These are phyloP conservation scores for Pipistrellus pipistrellus DNA, from an alignment of 2,797 vertebrate genomes.

Conservation along the genomic window DNA sequence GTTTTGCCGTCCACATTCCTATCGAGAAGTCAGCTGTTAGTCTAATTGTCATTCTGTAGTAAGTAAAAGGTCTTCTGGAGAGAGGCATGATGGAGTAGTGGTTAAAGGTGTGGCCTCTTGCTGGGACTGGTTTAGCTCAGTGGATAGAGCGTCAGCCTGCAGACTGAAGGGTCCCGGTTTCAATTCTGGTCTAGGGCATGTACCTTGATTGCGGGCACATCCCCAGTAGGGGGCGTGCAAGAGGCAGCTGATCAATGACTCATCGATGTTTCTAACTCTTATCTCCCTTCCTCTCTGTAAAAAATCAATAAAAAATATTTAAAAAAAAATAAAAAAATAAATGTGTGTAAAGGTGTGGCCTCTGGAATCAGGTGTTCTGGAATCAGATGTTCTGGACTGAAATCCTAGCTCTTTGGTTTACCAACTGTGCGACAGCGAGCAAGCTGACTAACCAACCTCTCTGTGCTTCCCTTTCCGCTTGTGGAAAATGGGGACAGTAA, in stretches of 20 bases:
- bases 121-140: no score
- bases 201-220: no score
- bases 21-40: background rate
- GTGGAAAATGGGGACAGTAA: background rate
- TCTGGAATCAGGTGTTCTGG: background rate
- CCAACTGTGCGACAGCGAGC: background rate
- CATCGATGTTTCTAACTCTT: no score
- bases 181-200: no score
- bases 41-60: background rate
- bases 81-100: background rate
- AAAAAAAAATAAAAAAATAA: no score
- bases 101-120: background rate
- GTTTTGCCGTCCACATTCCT: background rate
- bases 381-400: background rate
- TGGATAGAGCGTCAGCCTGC: no score
- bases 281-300: no score
- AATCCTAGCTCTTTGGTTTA: background rate
- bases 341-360: background rate
- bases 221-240: no score
- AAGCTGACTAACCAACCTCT: background rate
- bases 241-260: no score
- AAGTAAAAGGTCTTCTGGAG: background rate
- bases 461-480: conserved; percentile 30
- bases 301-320: no score
- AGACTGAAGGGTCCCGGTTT: no score